Conservation (phyloP, 1,140 invertebrate genomes). For the Brachionus calyciflorus region DNA sequence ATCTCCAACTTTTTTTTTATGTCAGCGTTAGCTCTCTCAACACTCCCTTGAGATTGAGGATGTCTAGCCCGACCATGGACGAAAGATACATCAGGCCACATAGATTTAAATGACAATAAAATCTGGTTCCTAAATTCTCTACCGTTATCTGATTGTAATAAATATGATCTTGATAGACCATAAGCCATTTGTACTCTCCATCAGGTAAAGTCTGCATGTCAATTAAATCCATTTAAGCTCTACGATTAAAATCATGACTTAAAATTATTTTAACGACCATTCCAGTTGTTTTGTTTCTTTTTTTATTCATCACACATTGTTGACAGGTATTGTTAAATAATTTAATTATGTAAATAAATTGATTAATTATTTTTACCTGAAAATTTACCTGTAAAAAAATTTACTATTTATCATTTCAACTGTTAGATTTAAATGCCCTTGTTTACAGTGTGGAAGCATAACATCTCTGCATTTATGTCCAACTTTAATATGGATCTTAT, state of each 20-base stretch:
- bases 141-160: conserved; percentile 50
- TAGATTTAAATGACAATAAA: conserved; percentile 48
- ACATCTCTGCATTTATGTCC: conserved; percentile 8
- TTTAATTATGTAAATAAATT: neutral
- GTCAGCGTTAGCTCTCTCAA: conserved; percentile 50
- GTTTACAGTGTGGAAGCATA: neutral
- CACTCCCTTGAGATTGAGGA: conserved; percentile 50
- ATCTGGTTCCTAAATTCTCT: conserved; percentile 49
- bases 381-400: neutral
- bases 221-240: too few species aligned
- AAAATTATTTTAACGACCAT: too few species aligned
- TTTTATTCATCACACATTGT: conserved; percentile 46
- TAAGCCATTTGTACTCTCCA: too few species aligned
- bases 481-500: neutral
- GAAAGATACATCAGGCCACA: conserved; percentile 48
- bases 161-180: too few species aligned
- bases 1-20: neutral
- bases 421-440: too few species aligned
- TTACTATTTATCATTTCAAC: conserved; percentile 8
- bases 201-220: too few species aligned
- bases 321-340: conserved; percentile 45
- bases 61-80: conserved; percentile 51
- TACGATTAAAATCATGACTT: too few species aligned
- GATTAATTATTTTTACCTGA: neutral
- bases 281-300: conserved; percentile 1